Evolutionary conservation across 2,888 invertebrate species (phyloP).

Genomic region (Eristalinus aeneus): DNA sequence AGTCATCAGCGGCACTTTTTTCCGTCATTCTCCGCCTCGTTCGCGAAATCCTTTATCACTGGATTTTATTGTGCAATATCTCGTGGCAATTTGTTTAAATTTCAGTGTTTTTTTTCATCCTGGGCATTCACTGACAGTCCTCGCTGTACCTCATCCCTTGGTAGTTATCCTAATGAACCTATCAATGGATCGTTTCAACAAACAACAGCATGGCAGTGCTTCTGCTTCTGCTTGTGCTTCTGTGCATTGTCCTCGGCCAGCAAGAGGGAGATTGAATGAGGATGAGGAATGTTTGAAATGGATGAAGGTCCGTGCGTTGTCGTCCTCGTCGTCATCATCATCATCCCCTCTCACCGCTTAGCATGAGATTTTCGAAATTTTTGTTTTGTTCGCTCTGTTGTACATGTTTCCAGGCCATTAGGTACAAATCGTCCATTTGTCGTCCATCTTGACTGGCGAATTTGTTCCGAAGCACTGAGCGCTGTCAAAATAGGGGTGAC

Average conservation of each 20-base stretch:
- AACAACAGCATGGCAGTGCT: slow-evolving; percentile 29
- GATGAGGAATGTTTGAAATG: neutral
- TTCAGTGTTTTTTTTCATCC: neutral
- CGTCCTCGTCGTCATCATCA: neutral
- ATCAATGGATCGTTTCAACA: slow-evolving; percentile 52
- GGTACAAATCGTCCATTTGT: slow-evolving; percentile 67
- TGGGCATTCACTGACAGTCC: neutral
- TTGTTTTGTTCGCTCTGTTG: slow-evolving; percentile 12
- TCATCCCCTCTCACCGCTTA: slow-evolving; percentile 16
- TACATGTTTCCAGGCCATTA: slow-evolving; percentile 61
- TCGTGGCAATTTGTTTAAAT: slow-evolving; percentile 44
- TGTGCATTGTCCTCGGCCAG: slow-evolving; percentile 13
- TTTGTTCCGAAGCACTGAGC: slow-evolving; percentile 37
- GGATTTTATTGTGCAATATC: slow-evolving; percentile 38
- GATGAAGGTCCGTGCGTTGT: no score
- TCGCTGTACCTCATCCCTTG: neutral
- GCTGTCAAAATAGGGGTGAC: slow-evolving; percentile 59
- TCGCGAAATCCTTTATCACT: slow-evolving; percentile 49
- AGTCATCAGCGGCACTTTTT: slow-evolving; percentile 42
- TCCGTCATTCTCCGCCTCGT: neutral
- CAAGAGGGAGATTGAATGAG: neutral
- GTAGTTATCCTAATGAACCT: slow-evolving; percentile 56
- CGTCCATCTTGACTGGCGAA: slow-evolving; percentile 48
- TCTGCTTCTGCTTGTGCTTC: slow-evolving; percentile 27
- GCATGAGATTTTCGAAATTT: slow-evolving; percentile 34